Conservation (phyloP, 2,888 invertebrate species). For the Xestia sexstrigata region DNA sequence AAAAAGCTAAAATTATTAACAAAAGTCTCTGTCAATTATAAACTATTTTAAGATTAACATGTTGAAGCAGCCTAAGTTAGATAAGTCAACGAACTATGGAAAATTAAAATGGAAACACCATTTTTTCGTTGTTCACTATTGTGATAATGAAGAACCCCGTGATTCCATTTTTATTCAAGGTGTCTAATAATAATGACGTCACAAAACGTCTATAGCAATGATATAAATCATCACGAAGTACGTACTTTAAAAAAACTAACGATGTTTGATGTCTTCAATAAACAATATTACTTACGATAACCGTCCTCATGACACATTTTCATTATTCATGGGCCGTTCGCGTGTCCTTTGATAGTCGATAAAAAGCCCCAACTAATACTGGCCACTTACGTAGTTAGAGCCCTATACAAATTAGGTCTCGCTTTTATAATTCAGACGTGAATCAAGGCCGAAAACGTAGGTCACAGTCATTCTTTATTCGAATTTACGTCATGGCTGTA, state of each 20-base stretch:
- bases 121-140: not conserved
- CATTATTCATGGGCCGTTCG: slow-evolving; percentile 52
- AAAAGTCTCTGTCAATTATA: not conserved
- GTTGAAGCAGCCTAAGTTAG: not conserved
- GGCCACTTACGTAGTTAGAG: slow-evolving; percentile 44
- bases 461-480: slow-evolving; percentile 47
- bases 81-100: slow-evolving; percentile 22
- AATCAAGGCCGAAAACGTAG: slow-evolving; percentile 58
- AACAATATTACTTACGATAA: slow-evolving; percentile 26
- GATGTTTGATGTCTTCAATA: slow-evolving; percentile 35
- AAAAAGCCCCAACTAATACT: slow-evolving; percentile 54
- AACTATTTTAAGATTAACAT: not conserved
- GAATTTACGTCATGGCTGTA: slow-evolving; percentile 9
- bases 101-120: slow-evolving; percentile 1
- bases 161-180: not conserved
- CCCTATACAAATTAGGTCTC: slow-evolving; percentile 38
- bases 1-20: not conserved
- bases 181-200: slow-evolving; percentile 12
- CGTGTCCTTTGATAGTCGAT: slow-evolving; percentile 56
- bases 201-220: not conserved
- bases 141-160: not conserved
- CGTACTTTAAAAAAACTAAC: slow-evolving; percentile 16
- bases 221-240: slow-evolving; percentile 26
- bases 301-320: slow-evolving; percentile 43
- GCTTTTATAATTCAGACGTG: slow-evolving; percentile 51